Evolutionary conservation across 2,113 vertebrate species (phyloP).

Genomic region (Scatophagus argus): DNA sequence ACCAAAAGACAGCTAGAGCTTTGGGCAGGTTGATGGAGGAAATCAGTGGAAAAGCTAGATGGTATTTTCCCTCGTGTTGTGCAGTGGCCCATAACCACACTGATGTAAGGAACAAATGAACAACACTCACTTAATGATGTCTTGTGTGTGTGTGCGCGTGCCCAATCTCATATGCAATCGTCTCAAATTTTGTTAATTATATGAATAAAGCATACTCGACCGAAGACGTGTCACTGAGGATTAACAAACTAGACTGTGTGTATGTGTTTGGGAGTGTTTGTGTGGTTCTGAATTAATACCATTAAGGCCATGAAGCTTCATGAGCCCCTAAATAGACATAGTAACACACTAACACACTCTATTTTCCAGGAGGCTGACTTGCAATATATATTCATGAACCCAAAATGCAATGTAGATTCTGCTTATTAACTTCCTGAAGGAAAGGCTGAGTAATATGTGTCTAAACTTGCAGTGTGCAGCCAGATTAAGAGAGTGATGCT

Average conservation of each 20-base stretch:
- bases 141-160: conserved; percentile 9
- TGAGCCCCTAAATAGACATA: conserved; percentile 52
- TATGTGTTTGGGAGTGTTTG: conserved; percentile 30
- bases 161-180: neutral
- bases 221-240: conserved; percentile 23
- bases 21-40: conserved; percentile 35
- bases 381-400: conserved; percentile 75
- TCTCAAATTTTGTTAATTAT: conserved; percentile 42
- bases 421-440: conserved; percentile 50
- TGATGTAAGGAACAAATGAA: conserved; percentile 53
- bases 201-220: conserved; percentile 5
- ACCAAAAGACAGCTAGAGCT: conserved; percentile 43
- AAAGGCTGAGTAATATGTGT: conserved; percentile 50
- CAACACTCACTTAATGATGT: conserved; percentile 32
- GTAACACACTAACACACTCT: conserved; percentile 57
- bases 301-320: conserved; percentile 52
- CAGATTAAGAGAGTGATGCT: conserved; percentile 32
- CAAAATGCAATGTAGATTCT: conserved; percentile 52
- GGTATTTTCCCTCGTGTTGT: conserved; percentile 44
- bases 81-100: conserved; percentile 51
- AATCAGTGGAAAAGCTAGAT: conserved; percentile 36
- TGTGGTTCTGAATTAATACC: conserved; percentile 51
- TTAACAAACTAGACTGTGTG: conserved; percentile 31
- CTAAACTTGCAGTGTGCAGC: conserved; percentile 23
- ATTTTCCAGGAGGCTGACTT: conserved; percentile 67